Base-by-base conservation (phyloP, 2,113 vertebrate species). In the Formicarius rufipectus region DNA sequence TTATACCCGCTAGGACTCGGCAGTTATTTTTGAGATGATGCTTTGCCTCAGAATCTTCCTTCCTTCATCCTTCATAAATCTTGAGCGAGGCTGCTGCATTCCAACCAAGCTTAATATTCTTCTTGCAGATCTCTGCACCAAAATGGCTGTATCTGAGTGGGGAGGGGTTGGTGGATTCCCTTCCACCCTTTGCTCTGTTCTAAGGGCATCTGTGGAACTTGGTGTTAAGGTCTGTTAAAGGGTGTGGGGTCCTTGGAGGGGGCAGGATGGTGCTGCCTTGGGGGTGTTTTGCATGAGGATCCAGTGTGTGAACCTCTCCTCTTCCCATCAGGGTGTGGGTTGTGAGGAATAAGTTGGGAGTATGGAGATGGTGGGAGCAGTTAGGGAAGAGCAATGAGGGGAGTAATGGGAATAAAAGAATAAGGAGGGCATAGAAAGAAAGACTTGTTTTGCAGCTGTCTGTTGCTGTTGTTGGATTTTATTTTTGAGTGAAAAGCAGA, bases 11-110 rank as follows among this genome's bases (percentile, higher is more conserved):
- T 74, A 95, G 96, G 96, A 92, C 94, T 97, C 84, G 21, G 96
- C 96, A 96, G 95, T 97, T 97, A 97, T 97, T 96, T 94, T 92
- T 93, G 95, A 95, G 95, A 96, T 96, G 95, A 96, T 95, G 95
- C 96, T 95, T 91, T 86, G 95, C 96, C 89, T 97, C 91, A 52
- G 84, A 97, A 95, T 96, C 96, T 97, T 97, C 95, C 93, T 95
- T 95, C 96, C 95, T 97, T 97, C 96, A 97, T 96, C 96, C 95
- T 95, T 97, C 96, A 97, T 97, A 97, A 97, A 97, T 97, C 96
- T 97, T 95, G 93, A 90, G 95, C 44, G 53, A 96, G 93, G 80
- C 93, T 97, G 96, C 96, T 96, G 96, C 96, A 97, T 97, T 96
- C 96, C 86, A 89, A 90, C 95, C 96, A 80, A 97, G 96, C 96